Evolutionary conservation across 1,140 invertebrate species (phyloP), one percentile per base, ranked within the genome.

Genomic region (Achatina immaculata): DNA sequence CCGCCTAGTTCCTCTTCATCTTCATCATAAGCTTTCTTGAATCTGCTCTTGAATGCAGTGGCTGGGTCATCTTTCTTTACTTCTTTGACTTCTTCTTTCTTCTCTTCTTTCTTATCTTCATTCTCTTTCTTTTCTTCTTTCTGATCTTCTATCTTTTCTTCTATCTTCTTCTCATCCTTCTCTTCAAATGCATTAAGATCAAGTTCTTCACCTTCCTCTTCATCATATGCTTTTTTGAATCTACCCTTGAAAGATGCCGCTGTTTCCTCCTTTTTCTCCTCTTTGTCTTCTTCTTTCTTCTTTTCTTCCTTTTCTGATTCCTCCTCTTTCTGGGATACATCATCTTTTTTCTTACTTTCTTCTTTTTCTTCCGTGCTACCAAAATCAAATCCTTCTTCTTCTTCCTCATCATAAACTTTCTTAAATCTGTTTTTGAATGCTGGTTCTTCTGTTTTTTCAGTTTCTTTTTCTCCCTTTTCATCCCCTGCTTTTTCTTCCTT

Each of bases 21-120:
- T 34, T 83, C 77, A 55, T 83, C 83, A 74, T 74, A 83, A 28
- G 74, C 73, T 72, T 76, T 83, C 31, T 81, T 81, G 68, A 85
- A 82, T n/a, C 71, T 51, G 6, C 75, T 68, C 38, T 72, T 66
- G 55, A 83, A 83, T 42, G 83, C 36, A 31, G 80, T 65, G 65
- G 71, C 78, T 31, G 74, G 31, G 48, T 86, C 84, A 4, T 77
- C 75, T 34, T 78, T 71, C 34, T 82, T 75, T 28, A 38, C 78
- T 62, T n/a, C 75, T 62, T 31, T 71, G 31, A 77, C 71, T 28
- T 78, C 48, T 36, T 82, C 80, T 24, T 78, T 80, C 48, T 78
- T 78, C 48, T 83, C 75, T 24, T 84, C 81, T 79, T 69, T 42
- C 72, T 43, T 24, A 75, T 74, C 48, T 79, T 72, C 66, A 81